These are phyloP conservation scores for Aleadryas rufinucha DNA, from an alignment of 2,113 vertebrate species.

Conservation along the genomic window DNA sequence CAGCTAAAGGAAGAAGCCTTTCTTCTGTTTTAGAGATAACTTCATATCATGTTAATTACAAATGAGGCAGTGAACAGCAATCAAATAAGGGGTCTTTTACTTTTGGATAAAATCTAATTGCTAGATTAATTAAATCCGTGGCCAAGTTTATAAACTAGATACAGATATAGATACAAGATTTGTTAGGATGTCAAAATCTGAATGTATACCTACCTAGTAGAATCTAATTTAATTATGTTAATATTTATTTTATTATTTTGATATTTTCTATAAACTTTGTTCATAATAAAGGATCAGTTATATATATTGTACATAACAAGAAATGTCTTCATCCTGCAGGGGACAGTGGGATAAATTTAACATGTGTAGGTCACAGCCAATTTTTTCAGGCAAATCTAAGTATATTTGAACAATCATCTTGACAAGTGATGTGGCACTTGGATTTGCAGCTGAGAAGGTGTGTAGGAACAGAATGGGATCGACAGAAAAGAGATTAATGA, in stretches of 20 bases:
- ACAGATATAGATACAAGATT: not conserved
- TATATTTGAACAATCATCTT: not conserved
- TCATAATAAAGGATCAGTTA: not conserved
- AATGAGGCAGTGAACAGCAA: not conserved
- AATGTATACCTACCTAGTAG: not conserved
- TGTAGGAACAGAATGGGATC: not conserved
- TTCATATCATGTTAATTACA: not conserved
- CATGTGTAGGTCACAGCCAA: not conserved
- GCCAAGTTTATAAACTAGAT: not conserved
- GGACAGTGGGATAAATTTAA: not conserved
- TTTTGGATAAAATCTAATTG: not conserved
- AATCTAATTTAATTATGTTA: not conserved
- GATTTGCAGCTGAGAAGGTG: not conserved
- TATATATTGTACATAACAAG: not conserved
- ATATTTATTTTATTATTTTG: not conserved
- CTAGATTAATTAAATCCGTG: not conserved
- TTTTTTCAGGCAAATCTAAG: not conserved
- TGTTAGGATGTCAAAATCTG: not conserved
- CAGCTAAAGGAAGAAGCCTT: not conserved
- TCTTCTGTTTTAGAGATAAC: not conserved
- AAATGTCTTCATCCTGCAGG: not conserved
- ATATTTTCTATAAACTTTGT: not conserved
- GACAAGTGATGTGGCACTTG: not conserved
- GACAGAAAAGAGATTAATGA: not conserved
- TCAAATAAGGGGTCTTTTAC: not conserved